Base-by-base conservation (phyloP, 1,140 invertebrate species). In the Plodia interpunctella region DNA sequence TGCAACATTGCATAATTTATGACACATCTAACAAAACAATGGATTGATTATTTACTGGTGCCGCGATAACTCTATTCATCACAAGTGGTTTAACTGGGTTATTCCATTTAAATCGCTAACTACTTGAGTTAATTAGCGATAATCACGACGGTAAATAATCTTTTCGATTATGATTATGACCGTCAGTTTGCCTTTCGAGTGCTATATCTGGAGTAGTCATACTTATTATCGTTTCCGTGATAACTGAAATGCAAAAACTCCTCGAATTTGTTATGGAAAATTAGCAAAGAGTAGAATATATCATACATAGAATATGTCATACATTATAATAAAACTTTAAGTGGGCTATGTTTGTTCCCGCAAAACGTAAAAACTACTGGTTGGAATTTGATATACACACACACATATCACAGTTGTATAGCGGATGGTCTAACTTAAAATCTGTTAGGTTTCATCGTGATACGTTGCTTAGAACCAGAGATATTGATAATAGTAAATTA, bases 111-210 rank as follows among this genome's bases (percentile, higher is more conserved):
- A 76, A 88, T 82, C 79, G 76, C 62, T 65, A 59, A 57, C 61
- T 76, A 82, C 83, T 88, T 66, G 68, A 87, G 76, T 77, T 82
- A 80, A 78, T 86, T 80, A 74, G 69, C 72, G 85, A 86, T 88
- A 77, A 88, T 86, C 77, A 83, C 74, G 72, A 61, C 17, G 66
- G 69, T 66, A 71, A 70, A 80, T 75, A 85, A 86, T 84, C 84
- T 76, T 66, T 70, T 72, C 63, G 74, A 83, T 80, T 78, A 76
- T 60, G 60, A 59, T 25, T 32, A 32, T 32, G 30, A 76, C 70
- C 15, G 38, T 44, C 15, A 44, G 38, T 17, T 44, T 15, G 38
- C 13, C 15, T 44, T 44, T 32, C 9, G 38, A 44, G 38, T 44
- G 15, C 38, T 44, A 2, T 44, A 44, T 44, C 38, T 44, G 15